Percentiles rank a stretch among this genome's conserved stretches.
phyloP scores from a whole-genome alignment of 2,113 vertebrate genomes.

The Corynorhinus townsendii region DNA sequence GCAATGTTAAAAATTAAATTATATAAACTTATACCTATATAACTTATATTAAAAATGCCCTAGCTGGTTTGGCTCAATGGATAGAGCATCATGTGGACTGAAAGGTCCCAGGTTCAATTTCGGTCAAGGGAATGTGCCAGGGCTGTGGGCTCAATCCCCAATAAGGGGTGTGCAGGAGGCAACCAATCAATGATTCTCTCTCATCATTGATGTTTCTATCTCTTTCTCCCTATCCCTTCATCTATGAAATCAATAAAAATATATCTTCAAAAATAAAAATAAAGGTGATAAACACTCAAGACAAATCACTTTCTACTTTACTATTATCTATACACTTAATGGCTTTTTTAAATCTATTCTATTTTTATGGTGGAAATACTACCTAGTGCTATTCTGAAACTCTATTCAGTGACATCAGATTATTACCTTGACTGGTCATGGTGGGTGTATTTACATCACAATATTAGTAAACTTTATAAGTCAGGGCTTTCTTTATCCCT shows the following conservation, averaged over 20 bases:
- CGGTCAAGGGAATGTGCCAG: no score
- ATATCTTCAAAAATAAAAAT: neutral
- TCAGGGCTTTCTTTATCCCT: neutral
- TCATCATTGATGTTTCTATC: no score
- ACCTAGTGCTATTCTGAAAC: neutral
- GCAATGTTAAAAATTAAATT: neutral
- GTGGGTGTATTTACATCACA: neutral
- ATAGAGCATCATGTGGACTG: no score
- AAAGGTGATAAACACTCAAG: neutral
- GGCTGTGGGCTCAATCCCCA: no score
- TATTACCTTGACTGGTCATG: neutral
- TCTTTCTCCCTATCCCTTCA: no score
- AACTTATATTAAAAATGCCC: neutral
- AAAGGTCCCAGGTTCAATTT: no score
- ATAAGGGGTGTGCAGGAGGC: no score
- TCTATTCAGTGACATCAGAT: neutral
- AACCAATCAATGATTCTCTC: no score
- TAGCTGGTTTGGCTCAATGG: no score
- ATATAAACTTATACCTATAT: neutral
- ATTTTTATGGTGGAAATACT: neutral
- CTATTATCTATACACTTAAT: neutral
- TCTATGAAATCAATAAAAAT: no score
- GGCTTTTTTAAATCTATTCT: neutral
- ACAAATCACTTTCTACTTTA: neutral
- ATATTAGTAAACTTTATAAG: neutral